phyloP scores from a whole-genome alignment of 2,888 invertebrate genomes.

The Eupsilia transversa region DNA sequence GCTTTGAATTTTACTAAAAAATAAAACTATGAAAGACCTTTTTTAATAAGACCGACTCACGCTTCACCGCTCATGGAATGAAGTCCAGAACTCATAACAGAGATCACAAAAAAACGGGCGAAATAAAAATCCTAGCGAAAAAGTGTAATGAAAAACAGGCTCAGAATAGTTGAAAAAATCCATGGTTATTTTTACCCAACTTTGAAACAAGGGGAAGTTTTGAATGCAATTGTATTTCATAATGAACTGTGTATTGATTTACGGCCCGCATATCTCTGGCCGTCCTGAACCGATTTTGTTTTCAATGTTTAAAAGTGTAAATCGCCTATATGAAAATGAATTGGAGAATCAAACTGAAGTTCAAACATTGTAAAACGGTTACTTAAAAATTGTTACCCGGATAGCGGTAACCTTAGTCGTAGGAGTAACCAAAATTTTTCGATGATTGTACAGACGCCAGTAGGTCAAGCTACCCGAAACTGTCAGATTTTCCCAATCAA shows the following conservation, averaged over 20 bases:
- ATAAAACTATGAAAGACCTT: background rate
- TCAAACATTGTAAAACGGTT: too few species aligned
- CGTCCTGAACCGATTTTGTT: background rate
- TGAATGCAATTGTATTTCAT: constrained; percentile 12
- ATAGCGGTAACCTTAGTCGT: too few species aligned
- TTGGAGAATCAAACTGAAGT: background rate
- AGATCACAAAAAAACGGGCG: constrained; percentile 26
- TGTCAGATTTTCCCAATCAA: too few species aligned
- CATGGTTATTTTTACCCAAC: background rate
- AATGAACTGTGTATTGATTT: constrained; percentile 2
- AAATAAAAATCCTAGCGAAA: constrained; percentile 5
- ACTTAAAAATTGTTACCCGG: too few species aligned
- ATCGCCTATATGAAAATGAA: background rate
- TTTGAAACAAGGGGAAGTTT: background rate
- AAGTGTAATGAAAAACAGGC: background rate
- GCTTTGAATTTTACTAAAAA: background rate
- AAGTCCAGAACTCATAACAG: constrained; percentile 48
- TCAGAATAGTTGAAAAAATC: constrained; percentile 16
- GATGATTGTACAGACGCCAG: too few species aligned
- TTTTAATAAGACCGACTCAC: background rate
- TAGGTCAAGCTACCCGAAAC: too few species aligned
- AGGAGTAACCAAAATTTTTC: too few species aligned
- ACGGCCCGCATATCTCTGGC: background rate
- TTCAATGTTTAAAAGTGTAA: background rate
- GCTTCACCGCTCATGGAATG: constrained; percentile 45